Conservation (phyloP, 2,888 invertebrate species). For the Philhelius pedissequus region DNA sequence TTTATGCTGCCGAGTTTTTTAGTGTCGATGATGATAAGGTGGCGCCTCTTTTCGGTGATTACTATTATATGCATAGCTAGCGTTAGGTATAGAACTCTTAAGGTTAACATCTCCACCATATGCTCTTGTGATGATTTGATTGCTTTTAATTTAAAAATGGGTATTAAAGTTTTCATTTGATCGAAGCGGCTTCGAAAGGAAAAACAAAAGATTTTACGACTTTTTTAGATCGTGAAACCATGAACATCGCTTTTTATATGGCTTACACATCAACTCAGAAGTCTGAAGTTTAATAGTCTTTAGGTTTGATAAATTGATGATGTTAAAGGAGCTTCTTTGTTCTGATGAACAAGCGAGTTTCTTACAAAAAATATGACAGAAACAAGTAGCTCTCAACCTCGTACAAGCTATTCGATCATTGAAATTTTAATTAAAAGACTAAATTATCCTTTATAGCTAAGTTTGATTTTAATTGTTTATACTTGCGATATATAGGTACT, state of each 20-base stretch:
- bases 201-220: neutral
- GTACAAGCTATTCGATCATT: no score
- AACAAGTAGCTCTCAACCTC: neutral
- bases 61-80: no score
- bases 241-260: neutral
- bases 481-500: no score
- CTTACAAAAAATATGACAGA: neutral
- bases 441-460: no score
- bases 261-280: neutral
- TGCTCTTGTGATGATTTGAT: neutral
- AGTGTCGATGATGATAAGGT: constrained; percentile 58
- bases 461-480: no score
- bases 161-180: constrained; percentile 24
- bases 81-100: no score
- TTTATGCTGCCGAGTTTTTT: constrained; percentile 35
- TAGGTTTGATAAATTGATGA: neutral
- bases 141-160: constrained; percentile 5
- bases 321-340: neutral
- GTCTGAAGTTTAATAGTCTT: neutral
- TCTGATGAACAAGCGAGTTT: neutral
- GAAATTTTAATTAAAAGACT: no score
- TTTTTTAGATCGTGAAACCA: neutral
- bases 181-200: neutral
- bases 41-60: constrained; percentile 62
- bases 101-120: constrained; percentile 9